phyloP scores from a whole-genome alignment of 2,888 invertebrate genomes.

The Epistrophella euchroma region DNA sequence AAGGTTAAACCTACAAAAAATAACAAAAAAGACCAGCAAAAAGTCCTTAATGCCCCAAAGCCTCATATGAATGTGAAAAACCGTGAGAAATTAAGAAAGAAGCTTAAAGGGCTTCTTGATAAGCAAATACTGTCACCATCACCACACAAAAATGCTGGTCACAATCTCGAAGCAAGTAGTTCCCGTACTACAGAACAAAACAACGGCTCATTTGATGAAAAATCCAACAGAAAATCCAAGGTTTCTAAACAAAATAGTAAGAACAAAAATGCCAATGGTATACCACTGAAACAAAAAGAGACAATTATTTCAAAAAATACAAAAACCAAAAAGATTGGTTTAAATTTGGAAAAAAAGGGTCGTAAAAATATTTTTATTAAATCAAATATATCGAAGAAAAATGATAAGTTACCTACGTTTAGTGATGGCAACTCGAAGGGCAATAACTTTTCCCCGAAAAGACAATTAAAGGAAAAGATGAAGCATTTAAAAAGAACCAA shows the following conservation, averaged over 20 bases:
- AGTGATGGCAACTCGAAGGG: background rate
- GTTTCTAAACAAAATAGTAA: background rate
- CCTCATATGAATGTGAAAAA: slow-evolving; percentile 23
- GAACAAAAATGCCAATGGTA: background rate
- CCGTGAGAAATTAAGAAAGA: slow-evolving; percentile 44
- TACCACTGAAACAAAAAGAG: background rate
- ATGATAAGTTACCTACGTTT: background rate
- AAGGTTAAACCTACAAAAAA: slow-evolving; percentile 25
- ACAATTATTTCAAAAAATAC: background rate
- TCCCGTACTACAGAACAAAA: background rate
- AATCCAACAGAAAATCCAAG: background rate
- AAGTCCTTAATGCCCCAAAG: background rate
- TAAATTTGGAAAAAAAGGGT: background rate
- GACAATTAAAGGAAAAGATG: background rate
- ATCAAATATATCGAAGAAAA: background rate
- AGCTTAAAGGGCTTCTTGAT: slow-evolving; percentile 45
- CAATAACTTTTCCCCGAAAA: background rate
- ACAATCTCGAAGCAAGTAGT: background rate
- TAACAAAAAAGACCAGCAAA: background rate
- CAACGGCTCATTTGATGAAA: background rate
- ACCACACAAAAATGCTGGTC: background rate
- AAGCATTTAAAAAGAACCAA: background rate
- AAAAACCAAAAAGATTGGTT: background rate
- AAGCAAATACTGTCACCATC: slow-evolving; percentile 10
- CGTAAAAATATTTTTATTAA: background rate